Conservation (phyloP, 2,888 invertebrate species). For the Notocelia uddmanniana region DNA sequence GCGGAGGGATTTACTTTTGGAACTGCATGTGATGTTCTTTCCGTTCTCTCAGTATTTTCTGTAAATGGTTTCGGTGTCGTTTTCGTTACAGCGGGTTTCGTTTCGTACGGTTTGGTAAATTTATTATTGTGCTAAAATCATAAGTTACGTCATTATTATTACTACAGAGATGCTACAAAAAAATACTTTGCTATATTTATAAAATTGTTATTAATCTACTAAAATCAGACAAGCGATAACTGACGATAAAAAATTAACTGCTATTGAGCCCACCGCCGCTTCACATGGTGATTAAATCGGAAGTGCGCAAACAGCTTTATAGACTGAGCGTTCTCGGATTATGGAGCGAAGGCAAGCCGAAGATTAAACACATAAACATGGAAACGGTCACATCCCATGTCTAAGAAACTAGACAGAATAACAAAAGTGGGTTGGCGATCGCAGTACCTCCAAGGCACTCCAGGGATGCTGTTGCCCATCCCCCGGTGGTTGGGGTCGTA, state of each 20-base stretch:
- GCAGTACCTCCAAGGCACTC: no score
- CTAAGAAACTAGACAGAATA: no score
- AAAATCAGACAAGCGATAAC: background rate
- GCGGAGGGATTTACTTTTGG: conserved; percentile 25
- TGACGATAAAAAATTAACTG: conserved; percentile 19
- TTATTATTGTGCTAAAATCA: conserved; percentile 47
- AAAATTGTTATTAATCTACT: background rate
- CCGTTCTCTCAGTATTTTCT: conserved; percentile 45
- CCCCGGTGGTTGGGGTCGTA: no score
- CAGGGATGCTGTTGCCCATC: no score
- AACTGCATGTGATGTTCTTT: conserved; percentile 35
- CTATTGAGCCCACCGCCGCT: no score
- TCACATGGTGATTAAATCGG: no score
- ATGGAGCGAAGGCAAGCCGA: no score
- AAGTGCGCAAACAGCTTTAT: no score
- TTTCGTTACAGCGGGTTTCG: conserved; percentile 45
- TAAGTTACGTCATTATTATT: background rate
- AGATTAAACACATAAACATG: no score
- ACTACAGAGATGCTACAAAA: background rate
- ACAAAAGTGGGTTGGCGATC: no score
- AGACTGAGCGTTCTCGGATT: no score
- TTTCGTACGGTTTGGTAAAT: conserved; percentile 46
- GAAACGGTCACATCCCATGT: no score
- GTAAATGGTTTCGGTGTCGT: conserved; percentile 41
- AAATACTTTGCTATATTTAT: background rate